These are phyloP conservation scores for Amiota mariae DNA, from an alignment of 2,888 invertebrate genomes.

Conservation along the genomic window DNA sequence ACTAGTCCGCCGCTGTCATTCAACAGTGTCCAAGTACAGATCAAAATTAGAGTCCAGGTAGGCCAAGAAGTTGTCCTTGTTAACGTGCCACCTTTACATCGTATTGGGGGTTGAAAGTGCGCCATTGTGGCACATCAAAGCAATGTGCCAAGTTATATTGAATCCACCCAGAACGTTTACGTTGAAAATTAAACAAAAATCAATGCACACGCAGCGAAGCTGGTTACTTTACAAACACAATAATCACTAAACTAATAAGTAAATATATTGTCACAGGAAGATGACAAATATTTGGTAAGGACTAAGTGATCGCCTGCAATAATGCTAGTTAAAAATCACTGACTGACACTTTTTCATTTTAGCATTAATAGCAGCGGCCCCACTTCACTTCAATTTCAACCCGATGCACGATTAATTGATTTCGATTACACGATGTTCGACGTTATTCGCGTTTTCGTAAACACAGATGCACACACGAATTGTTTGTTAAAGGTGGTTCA, in stretches of 20 bases:
- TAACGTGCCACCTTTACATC: constrained; percentile 56
- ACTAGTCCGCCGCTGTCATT: constrained; percentile 23
- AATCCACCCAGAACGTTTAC: constrained; percentile 34
- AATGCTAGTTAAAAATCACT: not conserved
- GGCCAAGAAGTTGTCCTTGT: constrained; percentile 29
- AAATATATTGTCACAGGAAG: constrained; percentile 38
- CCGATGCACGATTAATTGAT: too few relatives aligned
- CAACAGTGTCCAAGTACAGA: constrained; percentile 33
- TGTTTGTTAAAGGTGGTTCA: not conserved
- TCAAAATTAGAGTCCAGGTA: constrained; percentile 30
- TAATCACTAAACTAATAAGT: constrained; percentile 63
- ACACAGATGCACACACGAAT: too few relatives aligned
- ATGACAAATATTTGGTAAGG: too few relatives aligned
- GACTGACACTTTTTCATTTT: constrained; percentile 5
- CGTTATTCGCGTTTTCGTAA: too few relatives aligned
- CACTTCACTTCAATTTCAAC: too few relatives aligned
- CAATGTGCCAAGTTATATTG: constrained; percentile 56
- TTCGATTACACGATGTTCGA: too few relatives aligned
- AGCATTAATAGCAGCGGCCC: too few relatives aligned
- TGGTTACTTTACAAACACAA: constrained; percentile 60
- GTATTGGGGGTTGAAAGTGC: constrained; percentile 57
- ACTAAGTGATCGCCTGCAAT: too few relatives aligned
- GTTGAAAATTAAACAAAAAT: constrained; percentile 24
- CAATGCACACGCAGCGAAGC: not conserved
- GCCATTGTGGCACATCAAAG: constrained; percentile 68